phyloP scores from a whole-genome alignment of 1,140 invertebrate species.

The Tyrophagus putrescentiae region DNA sequence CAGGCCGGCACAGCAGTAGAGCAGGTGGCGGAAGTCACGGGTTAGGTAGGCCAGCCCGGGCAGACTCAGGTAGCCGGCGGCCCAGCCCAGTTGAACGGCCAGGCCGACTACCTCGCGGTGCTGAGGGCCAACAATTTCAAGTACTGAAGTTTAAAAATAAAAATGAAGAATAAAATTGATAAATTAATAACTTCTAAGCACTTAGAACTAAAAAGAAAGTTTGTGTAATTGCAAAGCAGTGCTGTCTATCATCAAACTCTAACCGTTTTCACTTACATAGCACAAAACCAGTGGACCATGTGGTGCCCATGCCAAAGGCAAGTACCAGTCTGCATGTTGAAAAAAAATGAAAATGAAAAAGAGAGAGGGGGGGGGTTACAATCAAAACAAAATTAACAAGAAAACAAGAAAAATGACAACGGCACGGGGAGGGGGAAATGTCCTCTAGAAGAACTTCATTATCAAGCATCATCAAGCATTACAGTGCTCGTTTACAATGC shows the following conservation, averaged over 20 bases:
- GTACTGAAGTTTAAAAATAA: slow-evolving; percentile 37
- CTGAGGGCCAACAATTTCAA: slow-evolving; percentile 63
- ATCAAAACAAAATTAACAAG: background rate
- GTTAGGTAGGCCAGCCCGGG: slow-evolving; percentile 54
- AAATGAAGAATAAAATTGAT: background rate
- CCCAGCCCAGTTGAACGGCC: slow-evolving; percentile 58
- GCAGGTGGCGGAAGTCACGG: slow-evolving; percentile 54
- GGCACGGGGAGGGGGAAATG: too few relatives aligned
- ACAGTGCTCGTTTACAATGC: too few relatives aligned
- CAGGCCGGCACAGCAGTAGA: slow-evolving; percentile 36
- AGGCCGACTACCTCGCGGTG: slow-evolving; percentile 55
- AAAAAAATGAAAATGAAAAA: background rate
- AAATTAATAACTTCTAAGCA: background rate
- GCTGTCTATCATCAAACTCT: background rate
- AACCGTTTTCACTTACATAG: slow-evolving; percentile 6
- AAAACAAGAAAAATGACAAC: too few relatives aligned
- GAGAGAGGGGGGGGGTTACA: background rate
- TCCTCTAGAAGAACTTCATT: too few relatives aligned
- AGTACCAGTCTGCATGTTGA: background rate
- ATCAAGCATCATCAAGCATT: too few relatives aligned
- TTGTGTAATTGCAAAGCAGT: background rate
- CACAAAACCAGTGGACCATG: slow-evolving; percentile 20
- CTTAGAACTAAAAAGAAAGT: background rate
- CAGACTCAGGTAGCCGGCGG: slow-evolving; percentile 53
- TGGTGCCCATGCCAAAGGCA: slow-evolving; percentile 1